Conservation (phyloP, 2,113 vertebrate genomes). For the Notothenia coriiceps region DNA sequence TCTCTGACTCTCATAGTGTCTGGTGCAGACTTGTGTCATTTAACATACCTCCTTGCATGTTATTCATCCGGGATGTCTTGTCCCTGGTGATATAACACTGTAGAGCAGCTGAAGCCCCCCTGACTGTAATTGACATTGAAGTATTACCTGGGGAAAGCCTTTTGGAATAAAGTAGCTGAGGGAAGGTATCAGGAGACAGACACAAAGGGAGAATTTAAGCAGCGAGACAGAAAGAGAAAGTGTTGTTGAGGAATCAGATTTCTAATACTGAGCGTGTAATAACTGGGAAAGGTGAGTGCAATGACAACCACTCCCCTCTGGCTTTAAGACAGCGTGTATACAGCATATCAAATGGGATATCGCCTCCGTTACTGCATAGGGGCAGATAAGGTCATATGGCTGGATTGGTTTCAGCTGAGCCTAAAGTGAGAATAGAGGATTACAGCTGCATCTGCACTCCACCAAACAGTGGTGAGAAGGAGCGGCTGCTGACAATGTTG, state of each 20-base stretch:
- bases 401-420: slow-evolving; percentile 61
- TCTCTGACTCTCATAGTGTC: background rate
- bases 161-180: slow-evolving; percentile 43
- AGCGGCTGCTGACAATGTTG: background rate
- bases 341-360: slow-evolving; percentile 56
- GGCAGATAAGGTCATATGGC: slow-evolving; percentile 52
- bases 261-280: slow-evolving; percentile 63
- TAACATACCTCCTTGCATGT: background rate
- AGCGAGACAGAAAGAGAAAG: slow-evolving; percentile 28
- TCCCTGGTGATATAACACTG: slow-evolving; percentile 39
- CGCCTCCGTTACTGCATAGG: slow-evolving; percentile 36
- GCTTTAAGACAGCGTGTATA: slow-evolving; percentile 25
- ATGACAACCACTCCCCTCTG: slow-evolving; percentile 67
- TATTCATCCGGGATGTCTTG: slow-evolving; percentile 40
- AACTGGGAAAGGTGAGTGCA: slow-evolving; percentile 70
- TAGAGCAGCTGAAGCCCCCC: slow-evolving; percentile 33
- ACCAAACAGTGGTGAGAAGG: background rate
- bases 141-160: slow-evolving; percentile 60
- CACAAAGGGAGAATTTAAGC: slow-evolving; percentile 27
- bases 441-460: slow-evolving; percentile 24
- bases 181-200: slow-evolving; percentile 40
- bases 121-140: slow-evolving; percentile 73
- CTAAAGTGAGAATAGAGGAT: slow-evolving; percentile 62
- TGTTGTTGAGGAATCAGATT: slow-evolving; percentile 53
- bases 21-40: slow-evolving; percentile 6